phyloP scores from a whole-genome alignment of 2,888 invertebrate species.

The Cephus pulcher region DNA sequence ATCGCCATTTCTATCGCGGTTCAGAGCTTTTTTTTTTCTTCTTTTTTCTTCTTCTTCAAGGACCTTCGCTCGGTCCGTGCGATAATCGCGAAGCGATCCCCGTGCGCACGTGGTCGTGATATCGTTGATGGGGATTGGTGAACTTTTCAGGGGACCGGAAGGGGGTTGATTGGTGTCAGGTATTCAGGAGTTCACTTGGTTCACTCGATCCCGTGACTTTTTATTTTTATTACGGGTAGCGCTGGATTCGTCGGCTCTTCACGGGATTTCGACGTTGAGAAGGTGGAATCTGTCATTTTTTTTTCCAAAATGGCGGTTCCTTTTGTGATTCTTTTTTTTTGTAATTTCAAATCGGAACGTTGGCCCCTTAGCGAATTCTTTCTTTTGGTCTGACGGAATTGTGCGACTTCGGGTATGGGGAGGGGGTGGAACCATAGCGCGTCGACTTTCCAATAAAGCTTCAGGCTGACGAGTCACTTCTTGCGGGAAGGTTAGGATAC shows the following conservation, averaged over 20 bases:
- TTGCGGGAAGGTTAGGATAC: neutral
- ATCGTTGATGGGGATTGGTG: neutral
- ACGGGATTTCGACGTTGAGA: neutral
- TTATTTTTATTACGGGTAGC: neutral
- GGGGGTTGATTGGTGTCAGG: neutral
- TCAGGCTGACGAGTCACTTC: neutral
- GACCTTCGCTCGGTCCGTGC: conserved; percentile 11
- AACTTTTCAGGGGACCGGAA: neutral
- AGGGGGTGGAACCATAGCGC: conserved; percentile 21
- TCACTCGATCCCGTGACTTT: neutral
- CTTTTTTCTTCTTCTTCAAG: neutral
- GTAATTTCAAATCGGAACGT: neutral
- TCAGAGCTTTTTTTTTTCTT: neutral
- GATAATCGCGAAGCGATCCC: neutral
- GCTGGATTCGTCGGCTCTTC: neutral
- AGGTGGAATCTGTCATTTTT: neutral
- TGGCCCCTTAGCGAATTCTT: neutral
- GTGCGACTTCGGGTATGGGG: conserved; percentile 8
- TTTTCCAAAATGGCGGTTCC: conserved; percentile 12
- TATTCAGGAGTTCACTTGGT: neutral
- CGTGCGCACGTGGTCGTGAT: neutral
- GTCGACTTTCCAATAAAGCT: conserved; percentile 12
- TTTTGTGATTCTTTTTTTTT: conserved; percentile 13
- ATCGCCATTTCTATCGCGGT: neutral
- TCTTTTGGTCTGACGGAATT: neutral